Base-by-base conservation (phyloP, 2,797 vertebrate species). In the Microtus obscurus region DNA sequence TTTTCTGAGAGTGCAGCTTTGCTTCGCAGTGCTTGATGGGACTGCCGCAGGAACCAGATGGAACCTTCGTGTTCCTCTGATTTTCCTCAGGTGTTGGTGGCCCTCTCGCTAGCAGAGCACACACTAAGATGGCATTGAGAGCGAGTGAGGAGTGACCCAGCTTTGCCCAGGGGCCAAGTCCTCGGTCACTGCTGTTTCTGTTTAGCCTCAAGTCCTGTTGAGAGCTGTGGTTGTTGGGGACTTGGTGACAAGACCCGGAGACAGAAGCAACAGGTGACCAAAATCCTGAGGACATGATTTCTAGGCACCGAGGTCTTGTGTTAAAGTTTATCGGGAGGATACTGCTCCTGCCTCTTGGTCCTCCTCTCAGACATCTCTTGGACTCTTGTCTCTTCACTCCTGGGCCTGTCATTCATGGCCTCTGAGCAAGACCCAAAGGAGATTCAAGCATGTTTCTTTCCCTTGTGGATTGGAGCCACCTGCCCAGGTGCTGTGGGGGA, bases 131-230 rank as follows among this genome's bases (percentile, higher is more conserved):
- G 74, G 40, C 69, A 74, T 25, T 59, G 27, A 67, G 69, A 77
- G 43, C 4, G 23, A 16, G 16, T 27, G 4, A 53, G 29, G 11
- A 16, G 9, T 56, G 43, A 14, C 23, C 63, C 48, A 14, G 0
- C 45, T 93, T 61, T 79, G 63, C 78, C 80, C 92, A 40, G 88
- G 3, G 40, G 88, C 77, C 71, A 85, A 43, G 48, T 67, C 53
- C 67, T 1, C 0, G 56, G 53, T 71, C 37, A 40, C 11, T 51
- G 48, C 74, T 94, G 63, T 94, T 95, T 90, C 19, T 14, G 69
- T 83, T 92, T 65, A 34, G 34, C 77, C 56, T 71, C 45, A 31
- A 85, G 77, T 27, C 9, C 5, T 23, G 29, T 74, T 81, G 69
- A 76, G 5, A 93, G 88, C 37, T 31, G 11, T 63, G 56, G 80